These are phyloP conservation scores for Arctopsyche grandis DNA, from an alignment of 1,140 invertebrate species.

Conservation along the genomic window DNA sequence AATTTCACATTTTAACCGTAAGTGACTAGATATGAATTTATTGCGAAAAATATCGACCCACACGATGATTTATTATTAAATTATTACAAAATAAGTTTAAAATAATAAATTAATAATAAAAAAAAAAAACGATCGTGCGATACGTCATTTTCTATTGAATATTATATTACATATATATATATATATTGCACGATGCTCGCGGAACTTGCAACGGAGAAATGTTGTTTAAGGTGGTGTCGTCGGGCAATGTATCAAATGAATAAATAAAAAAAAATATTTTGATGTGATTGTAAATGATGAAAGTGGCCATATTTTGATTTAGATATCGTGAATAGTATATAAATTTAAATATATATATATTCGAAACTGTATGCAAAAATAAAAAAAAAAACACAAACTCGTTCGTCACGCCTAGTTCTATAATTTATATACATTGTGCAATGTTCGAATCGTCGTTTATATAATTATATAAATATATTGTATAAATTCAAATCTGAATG, in stretches of 20 bases:
- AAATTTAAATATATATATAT: not conserved
- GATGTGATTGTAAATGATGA: slow-evolving; percentile 25
- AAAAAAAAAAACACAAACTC: not conserved
- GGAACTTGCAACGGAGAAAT: not conserved
- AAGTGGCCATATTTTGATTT: slow-evolving; percentile 31
- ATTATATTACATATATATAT: not conserved
- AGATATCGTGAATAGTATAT: slow-evolving; percentile 16
- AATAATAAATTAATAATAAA: not conserved
- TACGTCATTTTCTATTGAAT: slow-evolving; percentile 24
- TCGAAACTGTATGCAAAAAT: slow-evolving; percentile 17
- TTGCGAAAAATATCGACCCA: slow-evolving; percentile 4
- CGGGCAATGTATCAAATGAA: not conserved
- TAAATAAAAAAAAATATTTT: slow-evolving; percentile 13
- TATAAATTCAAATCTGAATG: not conserved
- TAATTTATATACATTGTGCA: slow-evolving; percentile 25
- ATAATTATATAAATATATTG: not conserved
- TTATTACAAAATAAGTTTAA: not conserved
- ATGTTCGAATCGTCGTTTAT: slow-evolving; percentile 7
- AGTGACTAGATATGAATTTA: slow-evolving; percentile 18
- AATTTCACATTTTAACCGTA: slow-evolving; percentile 6
- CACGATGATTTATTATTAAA: slow-evolving; percentile 5
- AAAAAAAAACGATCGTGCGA: slow-evolving; percentile 1
- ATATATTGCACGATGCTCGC: not conserved
- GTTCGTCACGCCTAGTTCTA: slow-evolving; percentile 28
- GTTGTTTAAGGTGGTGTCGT: not conserved